Evolutionary conservation across 2,888 invertebrate species (phyloP), one percentile per base, ranked within the genome.

Genomic region (Sepioteuthis lessoniana): DNA sequence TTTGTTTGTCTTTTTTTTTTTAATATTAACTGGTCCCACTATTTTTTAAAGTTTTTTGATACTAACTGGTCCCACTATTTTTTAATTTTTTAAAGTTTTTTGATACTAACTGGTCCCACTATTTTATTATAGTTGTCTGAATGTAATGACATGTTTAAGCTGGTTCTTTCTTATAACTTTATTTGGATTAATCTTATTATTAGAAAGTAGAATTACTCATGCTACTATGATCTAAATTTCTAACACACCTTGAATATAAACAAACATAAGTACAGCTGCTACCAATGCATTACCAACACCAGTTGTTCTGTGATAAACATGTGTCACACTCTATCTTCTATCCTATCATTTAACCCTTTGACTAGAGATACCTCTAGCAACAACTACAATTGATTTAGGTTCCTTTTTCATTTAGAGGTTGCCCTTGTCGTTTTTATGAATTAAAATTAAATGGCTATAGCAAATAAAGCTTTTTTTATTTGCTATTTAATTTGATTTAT

Each of bases 181-280:
- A 76, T 76, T 76, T 76, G 76, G 76, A n/a, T 76, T 76, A 76
- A 76, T 76, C 76, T 76, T 76, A 76, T 76, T 76, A 76, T 76
- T 76, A 76, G n/a, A 35, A 76, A n/a, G n/a, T 76, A n/a, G n/a
- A 76, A 13, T 76, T 35, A 76, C 76, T 76, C n/a, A 76, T 55
- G 25, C 55, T 25, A 55, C 25, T 55, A 55, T 76, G 76, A 76
- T 76, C 76, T 76, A 76, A n/a, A 35, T 76, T 76, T 76, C 76
- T 35, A 76, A 76, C n/a, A 76, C 76, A 76, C 76, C 76, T 55
- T 76, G 76, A 76, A 76, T 76, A 76, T 76, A 76, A 76, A 76
- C 76, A 76, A 76, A 76, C 35, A n/a, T 13, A 76, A 35, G n/a
- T 76, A 76, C 76, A 76, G 76, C 76, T 76, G 76, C 76, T 76